Percentiles rank a stretch among this genome's conserved stretches.
phyloP scores from a whole-genome alignment of 2,797 vertebrate species.

The Microctenopoma steveboyesi region DNA sequence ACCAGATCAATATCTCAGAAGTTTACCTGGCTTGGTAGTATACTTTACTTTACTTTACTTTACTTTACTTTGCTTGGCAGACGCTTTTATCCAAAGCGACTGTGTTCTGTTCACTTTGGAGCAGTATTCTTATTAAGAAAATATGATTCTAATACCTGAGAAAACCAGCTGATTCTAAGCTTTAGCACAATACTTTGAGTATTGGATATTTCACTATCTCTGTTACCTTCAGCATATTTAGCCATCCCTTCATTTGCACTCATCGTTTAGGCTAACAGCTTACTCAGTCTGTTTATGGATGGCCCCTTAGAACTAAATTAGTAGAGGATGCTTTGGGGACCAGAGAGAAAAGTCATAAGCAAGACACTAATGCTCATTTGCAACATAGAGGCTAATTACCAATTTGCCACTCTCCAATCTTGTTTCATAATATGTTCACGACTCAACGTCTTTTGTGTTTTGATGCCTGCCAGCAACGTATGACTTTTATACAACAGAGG shows the following conservation, averaged over 20 bases:
- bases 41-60: too few relatives aligned
- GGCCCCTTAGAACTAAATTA: constrained; percentile 83
- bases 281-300: constrained; percentile 83
- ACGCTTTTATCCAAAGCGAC: too few relatives aligned
- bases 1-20: too few relatives aligned
- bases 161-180: constrained; percentile 38
- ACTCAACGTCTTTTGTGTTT: constrained; percentile 79
- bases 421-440: constrained; percentile 79
- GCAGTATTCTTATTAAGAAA: not conserved
- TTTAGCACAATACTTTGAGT: constrained; percentile 53
- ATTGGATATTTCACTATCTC: constrained; percentile 62
- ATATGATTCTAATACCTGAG: constrained; percentile 27
- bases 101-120: too few relatives aligned
- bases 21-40: too few relatives aligned
- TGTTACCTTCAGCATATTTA: constrained; percentile 78
- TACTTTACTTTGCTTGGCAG: too few relatives aligned
- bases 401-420: constrained; percentile 82
- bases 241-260: constrained; percentile 77
- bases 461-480: constrained; percentile 76
- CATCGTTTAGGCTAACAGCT: constrained; percentile 80
- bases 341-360: constrained; percentile 80
- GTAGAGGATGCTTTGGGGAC: constrained; percentile 83
- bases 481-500: constrained; percentile 81
- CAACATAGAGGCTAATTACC: constrained; percentile 80
- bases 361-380: constrained; percentile 81